phyloP scores from a whole-genome alignment of 2,888 invertebrate genomes.

The Idaea straminata region DNA sequence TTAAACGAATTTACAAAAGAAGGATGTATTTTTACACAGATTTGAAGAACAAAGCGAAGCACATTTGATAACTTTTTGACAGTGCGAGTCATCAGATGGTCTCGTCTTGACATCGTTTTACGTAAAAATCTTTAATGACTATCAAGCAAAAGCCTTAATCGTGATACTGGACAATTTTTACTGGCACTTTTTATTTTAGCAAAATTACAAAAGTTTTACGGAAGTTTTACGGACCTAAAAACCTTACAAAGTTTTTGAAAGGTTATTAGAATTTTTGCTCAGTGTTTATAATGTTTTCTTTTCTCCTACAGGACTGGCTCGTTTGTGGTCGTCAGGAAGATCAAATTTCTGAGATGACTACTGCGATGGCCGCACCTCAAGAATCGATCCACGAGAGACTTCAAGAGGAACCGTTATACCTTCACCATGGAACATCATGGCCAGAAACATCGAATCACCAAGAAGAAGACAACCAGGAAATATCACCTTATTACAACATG shows the following conservation, averaged over 20 bases:
- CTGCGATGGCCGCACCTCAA: constrained; percentile 79
- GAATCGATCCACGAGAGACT: constrained; percentile 78
- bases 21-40: no score
- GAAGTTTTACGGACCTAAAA: no score
- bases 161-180: no score
- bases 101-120: no score
- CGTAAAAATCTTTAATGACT: no score
- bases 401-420: constrained; percentile 70
- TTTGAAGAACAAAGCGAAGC: no score
- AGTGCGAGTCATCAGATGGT: no score
- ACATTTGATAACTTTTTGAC: no score
- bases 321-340: constrained; percentile 62
- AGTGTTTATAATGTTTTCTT: constrained; percentile 4
- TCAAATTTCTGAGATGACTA: constrained; percentile 77
- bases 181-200: no score
- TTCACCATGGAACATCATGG: constrained; percentile 79
- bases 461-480: constrained; percentile 57
- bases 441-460: constrained; percentile 64
- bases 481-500: constrained; percentile 73
- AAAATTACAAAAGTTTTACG: no score
- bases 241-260: neutral
- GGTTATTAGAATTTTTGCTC: neutral
- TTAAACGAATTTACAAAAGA: neutral
- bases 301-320: constrained; percentile 58
- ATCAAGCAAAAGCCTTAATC: no score